These are phyloP conservation scores for Pseudomugil gertrudae DNA, from an alignment of 2,797 vertebrate species.

Conservation along the genomic window DNA sequence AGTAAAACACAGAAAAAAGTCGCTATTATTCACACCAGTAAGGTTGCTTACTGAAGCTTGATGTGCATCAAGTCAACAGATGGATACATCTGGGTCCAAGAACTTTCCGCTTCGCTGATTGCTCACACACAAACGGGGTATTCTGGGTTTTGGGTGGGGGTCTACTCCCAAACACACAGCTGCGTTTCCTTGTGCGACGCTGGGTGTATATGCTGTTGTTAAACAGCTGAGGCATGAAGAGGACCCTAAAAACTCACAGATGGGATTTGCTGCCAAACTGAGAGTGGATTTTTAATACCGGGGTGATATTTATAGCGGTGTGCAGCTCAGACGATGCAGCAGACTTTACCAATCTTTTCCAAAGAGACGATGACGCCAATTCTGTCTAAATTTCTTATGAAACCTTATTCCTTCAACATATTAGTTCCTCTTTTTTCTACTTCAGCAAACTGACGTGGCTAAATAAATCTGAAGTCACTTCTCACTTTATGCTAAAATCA, in stretches of 20 bases:
- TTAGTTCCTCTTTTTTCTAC: no score
- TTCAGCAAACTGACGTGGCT: no score
- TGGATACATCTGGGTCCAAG: slow-evolving; percentile 22
- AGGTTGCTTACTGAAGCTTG: slow-evolving; percentile 11
- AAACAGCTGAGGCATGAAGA: slow-evolving; percentile 31
- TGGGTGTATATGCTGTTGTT: not conserved
- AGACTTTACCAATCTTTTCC: no score
- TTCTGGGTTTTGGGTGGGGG: slow-evolving; percentile 12
- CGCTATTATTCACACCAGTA: slow-evolving; percentile 16
- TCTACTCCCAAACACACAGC: slow-evolving; percentile 20
- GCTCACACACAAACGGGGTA: not conserved
- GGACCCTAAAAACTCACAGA: not conserved
- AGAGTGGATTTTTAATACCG: not conserved
- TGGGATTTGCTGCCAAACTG: not conserved
- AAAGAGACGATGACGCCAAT: no score
- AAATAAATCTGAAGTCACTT: no score
- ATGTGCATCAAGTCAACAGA: not conserved
- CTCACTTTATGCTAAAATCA: no score
- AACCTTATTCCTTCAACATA: no score
- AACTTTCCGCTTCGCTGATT: slow-evolving; percentile 28
- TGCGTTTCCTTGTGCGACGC: slow-evolving; percentile 13
- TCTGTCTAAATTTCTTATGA: no score
- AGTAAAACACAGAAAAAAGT: not conserved
- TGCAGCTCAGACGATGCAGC: no score
- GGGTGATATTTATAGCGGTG: not conserved